Conservation (phyloP, 2,888 invertebrate genomes). For the Trisateles emortualis region DNA sequence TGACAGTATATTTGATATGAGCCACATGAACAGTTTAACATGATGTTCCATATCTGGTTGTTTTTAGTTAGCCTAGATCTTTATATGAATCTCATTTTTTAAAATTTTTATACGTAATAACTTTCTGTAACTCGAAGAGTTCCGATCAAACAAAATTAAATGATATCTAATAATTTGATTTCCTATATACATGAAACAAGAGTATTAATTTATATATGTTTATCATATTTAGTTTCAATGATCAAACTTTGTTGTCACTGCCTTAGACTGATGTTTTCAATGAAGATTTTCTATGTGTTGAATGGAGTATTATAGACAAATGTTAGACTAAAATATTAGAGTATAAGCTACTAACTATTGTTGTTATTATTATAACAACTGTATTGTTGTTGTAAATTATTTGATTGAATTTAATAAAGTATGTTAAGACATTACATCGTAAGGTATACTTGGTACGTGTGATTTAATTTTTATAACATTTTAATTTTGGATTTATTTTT, state of each 20-base stretch:
- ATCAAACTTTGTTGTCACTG: slow-evolving; percentile 81
- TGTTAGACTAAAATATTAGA: slow-evolving; percentile 67
- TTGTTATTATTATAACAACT: slow-evolving; percentile 79
- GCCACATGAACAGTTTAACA: slow-evolving; percentile 33
- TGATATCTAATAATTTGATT: slow-evolving; percentile 28
- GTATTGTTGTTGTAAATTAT: slow-evolving; percentile 81
- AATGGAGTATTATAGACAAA: slow-evolving; percentile 73
- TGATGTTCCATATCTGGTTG: slow-evolving; percentile 24
- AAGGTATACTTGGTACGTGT: slow-evolving; percentile 71
- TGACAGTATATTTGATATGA: slow-evolving; percentile 8
- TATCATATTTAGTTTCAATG: slow-evolving; percentile 47
- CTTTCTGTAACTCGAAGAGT: slow-evolving; percentile 27
- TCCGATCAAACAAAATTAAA: slow-evolving; percentile 19
- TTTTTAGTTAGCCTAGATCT: slow-evolving; percentile 48
- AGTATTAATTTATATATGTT: slow-evolving; percentile 34
- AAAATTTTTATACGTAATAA: slow-evolving; percentile 36
- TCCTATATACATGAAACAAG: slow-evolving; percentile 3
- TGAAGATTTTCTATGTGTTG: slow-evolving; percentile 72
- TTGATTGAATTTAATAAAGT: slow-evolving; percentile 79
- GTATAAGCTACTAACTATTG: slow-evolving; percentile 71
- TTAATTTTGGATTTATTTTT: slow-evolving; percentile 65
- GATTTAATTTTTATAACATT: slow-evolving; percentile 71
- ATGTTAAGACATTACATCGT: slow-evolving; percentile 68
- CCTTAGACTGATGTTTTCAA: slow-evolving; percentile 84
- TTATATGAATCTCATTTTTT: slow-evolving; percentile 63